Base-by-base conservation (phyloP, 2,888 invertebrate species). In the Machimus atricapillus region DNA sequence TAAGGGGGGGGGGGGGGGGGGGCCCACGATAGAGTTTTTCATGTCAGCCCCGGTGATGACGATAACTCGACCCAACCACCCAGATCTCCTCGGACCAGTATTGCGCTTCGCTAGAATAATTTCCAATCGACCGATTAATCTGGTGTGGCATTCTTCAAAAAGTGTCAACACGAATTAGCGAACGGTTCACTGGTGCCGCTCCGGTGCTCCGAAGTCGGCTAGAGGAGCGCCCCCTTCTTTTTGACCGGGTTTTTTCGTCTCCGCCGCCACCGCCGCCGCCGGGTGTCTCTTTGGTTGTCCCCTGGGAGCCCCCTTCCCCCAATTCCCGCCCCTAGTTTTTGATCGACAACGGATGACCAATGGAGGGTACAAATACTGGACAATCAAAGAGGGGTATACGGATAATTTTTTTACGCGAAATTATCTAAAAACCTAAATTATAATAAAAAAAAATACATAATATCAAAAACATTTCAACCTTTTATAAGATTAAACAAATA, bases 101-200 rank as follows among this genome's bases (percentile, higher is more conserved):
- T 79, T 86, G 86, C 58, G 66, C 81, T 86, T 76, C 87, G 88
- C 88, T 89, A 88, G 86, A 89, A 86, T 88, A 89, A 89, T 89
- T 89, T 89, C 89, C 90, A 90, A 90, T 90, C 90, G 90, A 90
- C 89, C 90, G 90, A 88, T 89, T 90, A 90, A 91, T 90, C 89
- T 89, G 90, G 89, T 90, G 89, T 90, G 90, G 90, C 90, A 90
- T 90, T 90, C 90, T 90, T 90, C 89, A 89, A 89, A 90, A 90
- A 90, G 89, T 90, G 90, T 90, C 90, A 90, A 90, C 90, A 90
- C 89, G 89, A 89, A 90, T 91, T 90, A 90, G 90, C 89, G 89
- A 89, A 90, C 89, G 89, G 89, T 90, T 89, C 89, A 89, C 87
- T 87, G 89, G 78, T 46, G 37, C 12, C 40, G 40, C 40, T 40